Base-by-base conservation (phyloP, 2,888 invertebrate genomes). In the Erynnis tages region DNA sequence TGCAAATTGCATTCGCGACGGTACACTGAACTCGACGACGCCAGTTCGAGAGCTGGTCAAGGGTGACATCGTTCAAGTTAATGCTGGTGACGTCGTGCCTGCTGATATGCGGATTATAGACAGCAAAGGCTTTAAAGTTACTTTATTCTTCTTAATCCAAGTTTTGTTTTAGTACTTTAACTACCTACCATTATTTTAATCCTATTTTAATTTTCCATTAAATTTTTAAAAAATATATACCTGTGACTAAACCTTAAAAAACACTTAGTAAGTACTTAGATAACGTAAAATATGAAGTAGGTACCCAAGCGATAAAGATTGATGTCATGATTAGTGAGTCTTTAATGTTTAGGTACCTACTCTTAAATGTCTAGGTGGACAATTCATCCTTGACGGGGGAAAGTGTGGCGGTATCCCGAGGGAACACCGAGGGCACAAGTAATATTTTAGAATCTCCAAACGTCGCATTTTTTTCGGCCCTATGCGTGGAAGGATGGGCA, bases 71-170 rank as follows among this genome's bases (percentile, higher is more conserved):
- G 97, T 89, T 5, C 65, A 75, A 32, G 77, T 99, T 32, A 97
- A 97, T 82, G 97, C 98, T 75, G 99, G 99, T 62, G 98, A 99
- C 82, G 92, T 98, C 67, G 95, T 99, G 62, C 99, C 99, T 11
- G 99, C 99, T 53, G 99, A 99, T 84, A 94, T 99, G 73, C 93
- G 99, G 66, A 94, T 99, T 71, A 95, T 99, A 76, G 94, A 96
- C 76, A 94, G 97, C 55, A 95, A 97, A 79, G 96, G 96, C 72
- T 98, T 99, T 85, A 99, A 86, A 75, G 88, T 86, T 41, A 43
- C 13, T 11, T 16, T 14, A 4, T 4, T 17, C 8, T 35, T 35
- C 10, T 17, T 14, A 4, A n/a, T n/a, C n/a, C n/a, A n/a, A n/a
- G n/a, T n/a, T n/a, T n/a, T n/a, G n/a, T n/a, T n/a, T n/a, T n/a